Percentiles rank a stretch among this genome's conserved stretches.
phyloP scores from a whole-genome alignment of 1,140 invertebrate genomes.

The Drosophila chauvacae region DNA sequence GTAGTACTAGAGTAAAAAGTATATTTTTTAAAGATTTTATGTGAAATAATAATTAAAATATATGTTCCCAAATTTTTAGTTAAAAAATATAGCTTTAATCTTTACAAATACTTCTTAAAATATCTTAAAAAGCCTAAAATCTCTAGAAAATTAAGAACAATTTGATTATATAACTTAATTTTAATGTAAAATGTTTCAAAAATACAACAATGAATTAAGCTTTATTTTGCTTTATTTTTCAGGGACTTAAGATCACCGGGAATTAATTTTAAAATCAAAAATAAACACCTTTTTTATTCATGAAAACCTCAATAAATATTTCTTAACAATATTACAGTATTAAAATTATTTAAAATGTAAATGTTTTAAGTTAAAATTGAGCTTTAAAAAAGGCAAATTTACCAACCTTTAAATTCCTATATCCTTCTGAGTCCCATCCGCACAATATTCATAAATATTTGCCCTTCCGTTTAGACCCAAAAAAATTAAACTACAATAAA shows the following conservation, averaged over 20 bases:
- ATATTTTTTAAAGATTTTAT: not conserved
- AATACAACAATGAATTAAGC: too few relatives aligned
- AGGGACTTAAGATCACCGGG: not conserved
- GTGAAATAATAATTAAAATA: not conserved
- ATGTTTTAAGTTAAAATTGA: not conserved
- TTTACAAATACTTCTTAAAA: not conserved
- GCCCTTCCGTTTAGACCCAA: not conserved
- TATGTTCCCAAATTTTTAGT: not conserved
- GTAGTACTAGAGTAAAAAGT: slow-evolving; percentile 65
- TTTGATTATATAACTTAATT: too few relatives aligned
- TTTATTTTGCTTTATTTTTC: not conserved
- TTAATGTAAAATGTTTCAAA: not conserved
- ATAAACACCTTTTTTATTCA: not conserved
- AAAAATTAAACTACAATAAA: slow-evolving; percentile 10
- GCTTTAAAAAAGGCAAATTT: not conserved
- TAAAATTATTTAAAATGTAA: not conserved
- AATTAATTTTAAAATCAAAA: not conserved
- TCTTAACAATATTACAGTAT: not conserved
- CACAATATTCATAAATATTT: slow-evolving; percentile 4
- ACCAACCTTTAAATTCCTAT: not conserved
- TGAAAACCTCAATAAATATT: too few relatives aligned
- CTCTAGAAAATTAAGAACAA: not conserved
- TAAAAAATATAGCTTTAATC: not conserved
- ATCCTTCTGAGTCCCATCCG: not conserved
- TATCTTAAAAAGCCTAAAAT: not conserved